A percentile compares a stretch with the other conserved stretches of the same genome.
Evolutionary conservation across 1,140 invertebrate genomes (phyloP).

Genomic region (Drosophila nebulosa): DNA sequence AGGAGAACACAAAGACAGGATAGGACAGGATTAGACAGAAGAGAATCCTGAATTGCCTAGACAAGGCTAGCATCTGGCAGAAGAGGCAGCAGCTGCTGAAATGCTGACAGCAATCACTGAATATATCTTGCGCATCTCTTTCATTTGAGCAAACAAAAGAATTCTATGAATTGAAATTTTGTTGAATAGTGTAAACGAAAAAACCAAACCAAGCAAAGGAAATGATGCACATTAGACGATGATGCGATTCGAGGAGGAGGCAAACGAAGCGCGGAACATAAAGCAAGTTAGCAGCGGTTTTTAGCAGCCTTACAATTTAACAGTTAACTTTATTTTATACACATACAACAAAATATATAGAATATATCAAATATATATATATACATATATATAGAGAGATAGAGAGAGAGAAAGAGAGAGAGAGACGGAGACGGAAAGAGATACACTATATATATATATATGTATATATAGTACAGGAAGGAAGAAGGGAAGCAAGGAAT

Average conservation of each 20-base stretch:
- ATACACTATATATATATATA: slow-evolving; percentile 32
- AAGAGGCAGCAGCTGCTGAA: neutral
- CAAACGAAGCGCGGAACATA: slow-evolving; percentile 11
- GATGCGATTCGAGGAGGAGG: no score
- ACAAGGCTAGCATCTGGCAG: no score
- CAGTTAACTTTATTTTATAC: slow-evolving; percentile 39
- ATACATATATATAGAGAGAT: slow-evolving; percentile 28
- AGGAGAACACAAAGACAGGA: neutral
- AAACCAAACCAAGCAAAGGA: neutral
- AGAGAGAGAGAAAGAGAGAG: no score
- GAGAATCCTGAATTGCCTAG: no score
- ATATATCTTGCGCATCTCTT: neutral
- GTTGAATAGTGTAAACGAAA: neutral
- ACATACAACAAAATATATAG: slow-evolving; percentile 8
- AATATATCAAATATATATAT: slow-evolving; percentile 34
- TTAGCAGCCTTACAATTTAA: slow-evolving; percentile 35
- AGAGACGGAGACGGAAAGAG: no score
- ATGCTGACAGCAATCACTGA: no score
- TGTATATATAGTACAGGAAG: neutral
- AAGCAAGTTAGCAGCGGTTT: slow-evolving; percentile 35
- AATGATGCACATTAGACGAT: slow-evolving; percentile 33
- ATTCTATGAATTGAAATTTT: neutral
- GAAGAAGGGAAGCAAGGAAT: no score
- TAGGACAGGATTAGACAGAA: no score
- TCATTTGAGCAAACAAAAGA: neutral